Conservation (phyloP, 92 coral and sea anemone species). For the Palythoa grandis region DNA sequence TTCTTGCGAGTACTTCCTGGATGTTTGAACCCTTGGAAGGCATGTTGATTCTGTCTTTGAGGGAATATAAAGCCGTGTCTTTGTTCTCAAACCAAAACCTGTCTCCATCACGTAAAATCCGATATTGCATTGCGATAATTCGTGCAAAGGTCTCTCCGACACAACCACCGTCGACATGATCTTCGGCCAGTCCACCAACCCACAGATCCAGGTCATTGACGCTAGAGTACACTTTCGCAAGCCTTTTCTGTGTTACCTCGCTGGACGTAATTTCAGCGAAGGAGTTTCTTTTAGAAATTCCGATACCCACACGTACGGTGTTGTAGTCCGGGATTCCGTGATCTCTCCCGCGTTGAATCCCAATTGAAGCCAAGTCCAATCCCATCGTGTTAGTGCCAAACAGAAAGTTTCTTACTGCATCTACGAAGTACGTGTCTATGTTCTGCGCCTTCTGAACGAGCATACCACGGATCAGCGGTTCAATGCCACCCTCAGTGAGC, state of each 20-base stretch:
- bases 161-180: slow-evolving; percentile 92
- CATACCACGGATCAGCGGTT: slow-evolving; percentile 97
- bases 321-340: slow-evolving; percentile 96
- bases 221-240: slow-evolving; percentile 71
- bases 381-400: slow-evolving; percentile 99
- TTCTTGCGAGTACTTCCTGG: slow-evolving; percentile 75
- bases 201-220: slow-evolving; percentile 89
- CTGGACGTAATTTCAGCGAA: slow-evolving; percentile 88
- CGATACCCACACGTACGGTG: slow-evolving; percentile 86
- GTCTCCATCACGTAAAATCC: slow-evolving; percentile 89
- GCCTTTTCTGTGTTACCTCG: slow-evolving; percentile 60
- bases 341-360: slow-evolving; percentile 96
- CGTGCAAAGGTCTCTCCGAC: slow-evolving; percentile 98
- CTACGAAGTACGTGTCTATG: slow-evolving; percentile 83
- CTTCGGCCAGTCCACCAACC: slow-evolving; percentile 95
- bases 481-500: slow-evolving; percentile 92
- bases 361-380: slow-evolving; percentile 84
- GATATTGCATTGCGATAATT: slow-evolving; percentile 90
- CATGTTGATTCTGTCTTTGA: slow-evolving; percentile 73
- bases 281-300: slow-evolving; percentile 70
- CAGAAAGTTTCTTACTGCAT: slow-evolving; percentile 92
- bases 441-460: slow-evolving; percentile 88
- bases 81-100: slow-evolving; percentile 97
- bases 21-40: slow-evolving; percentile 82
- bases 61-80: slow-evolving; percentile 72